Base-by-base conservation (phyloP, 1,140 invertebrate genomes). In the Diplogasteroides magnus region DNA sequence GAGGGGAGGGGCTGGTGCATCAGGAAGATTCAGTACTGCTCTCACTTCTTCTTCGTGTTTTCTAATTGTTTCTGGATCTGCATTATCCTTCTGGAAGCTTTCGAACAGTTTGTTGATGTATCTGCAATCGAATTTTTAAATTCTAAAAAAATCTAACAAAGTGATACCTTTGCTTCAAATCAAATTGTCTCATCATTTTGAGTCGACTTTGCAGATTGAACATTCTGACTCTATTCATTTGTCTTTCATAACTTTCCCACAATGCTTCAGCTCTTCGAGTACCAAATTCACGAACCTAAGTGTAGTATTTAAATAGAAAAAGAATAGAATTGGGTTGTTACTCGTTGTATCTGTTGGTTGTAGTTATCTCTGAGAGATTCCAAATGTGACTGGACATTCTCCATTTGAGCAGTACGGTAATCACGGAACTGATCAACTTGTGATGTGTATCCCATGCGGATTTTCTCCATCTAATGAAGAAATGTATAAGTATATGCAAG, bases 371-470 rank as follows among this genome's bases (percentile, higher is more conserved):
- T 55, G 27, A 72, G 66, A 23, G 67, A 73, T 60, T 82, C 80
- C 70, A 83, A 74, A 70, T 82, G 80, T 13, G 79, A 77, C 32
- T 74, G 71, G 25, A 81, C 74, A 56, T 75, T 74, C 63, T 82
- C 81, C 26, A 82, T 72, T 61, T 77, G 77, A 27, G 79, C 71
- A 27, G 79, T 73, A n/a, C 78, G 74, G 64, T 82, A 82, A 28
- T 77, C 80, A 32, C 79, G 71, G 65, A 82, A 82, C 19, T 74
- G 75, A n/a, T 80, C 81, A 2, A 75, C 67, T 70, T 82, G 81
- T 3, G 74, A 67, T 14, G 77, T 48, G 67, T 82, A 82, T 2
- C 79, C 80, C 3, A 70, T 60, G 13, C 81, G 76, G 26, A 82
- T 64, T 26, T 77, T 62, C 26, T 81, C 79, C 57, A 68, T 23